Evolutionary conservation across 64 coral and sea anemone species (phyloP).

Genomic region (Cladopsammia gracilis): DNA sequence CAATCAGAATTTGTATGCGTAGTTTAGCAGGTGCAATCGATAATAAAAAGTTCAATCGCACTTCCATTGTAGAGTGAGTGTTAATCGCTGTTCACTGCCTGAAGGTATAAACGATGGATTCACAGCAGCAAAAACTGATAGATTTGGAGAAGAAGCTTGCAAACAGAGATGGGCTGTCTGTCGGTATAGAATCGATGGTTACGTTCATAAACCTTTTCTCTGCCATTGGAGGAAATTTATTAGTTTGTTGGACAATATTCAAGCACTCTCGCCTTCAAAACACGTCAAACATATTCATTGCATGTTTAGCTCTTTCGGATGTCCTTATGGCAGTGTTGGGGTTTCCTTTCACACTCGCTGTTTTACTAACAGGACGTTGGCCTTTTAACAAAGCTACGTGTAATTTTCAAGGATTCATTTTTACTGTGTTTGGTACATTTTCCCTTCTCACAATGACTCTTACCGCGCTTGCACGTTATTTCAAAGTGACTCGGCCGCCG

Average conservation of each 20-base stretch:
- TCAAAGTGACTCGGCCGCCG: constrained; percentile 25
- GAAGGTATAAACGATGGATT: background rate
- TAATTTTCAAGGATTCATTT: constrained; percentile 51
- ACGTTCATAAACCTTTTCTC: constrained; percentile 3
- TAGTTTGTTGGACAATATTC: constrained; percentile 60
- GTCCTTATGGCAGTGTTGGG: constrained; percentile 28
- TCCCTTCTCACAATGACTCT: constrained; percentile 46
- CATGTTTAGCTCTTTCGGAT: constrained; percentile 40
- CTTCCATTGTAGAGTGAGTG: background rate
- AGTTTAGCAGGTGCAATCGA: too few species aligned
- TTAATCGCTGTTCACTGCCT: background rate
- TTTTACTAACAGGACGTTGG: constrained; percentile 22
- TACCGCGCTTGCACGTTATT: constrained; percentile 8
- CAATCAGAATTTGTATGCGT: too few species aligned
- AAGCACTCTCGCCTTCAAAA: constrained; percentile 24
- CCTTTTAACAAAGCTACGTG: constrained; percentile 3
- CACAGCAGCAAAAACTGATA: background rate
- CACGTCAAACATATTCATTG: constrained; percentile 29
- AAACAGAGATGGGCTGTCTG: background rate
- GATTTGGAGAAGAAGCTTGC: background rate
- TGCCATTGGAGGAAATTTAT: constrained; percentile 41
- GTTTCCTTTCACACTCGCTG: constrained; percentile 37
- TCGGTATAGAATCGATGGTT: constrained; percentile 22
- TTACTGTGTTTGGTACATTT: background rate
- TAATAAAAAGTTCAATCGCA: background rate